phyloP scores from a whole-genome alignment of 2,888 invertebrate species.

The Trachelus troglodyta region DNA sequence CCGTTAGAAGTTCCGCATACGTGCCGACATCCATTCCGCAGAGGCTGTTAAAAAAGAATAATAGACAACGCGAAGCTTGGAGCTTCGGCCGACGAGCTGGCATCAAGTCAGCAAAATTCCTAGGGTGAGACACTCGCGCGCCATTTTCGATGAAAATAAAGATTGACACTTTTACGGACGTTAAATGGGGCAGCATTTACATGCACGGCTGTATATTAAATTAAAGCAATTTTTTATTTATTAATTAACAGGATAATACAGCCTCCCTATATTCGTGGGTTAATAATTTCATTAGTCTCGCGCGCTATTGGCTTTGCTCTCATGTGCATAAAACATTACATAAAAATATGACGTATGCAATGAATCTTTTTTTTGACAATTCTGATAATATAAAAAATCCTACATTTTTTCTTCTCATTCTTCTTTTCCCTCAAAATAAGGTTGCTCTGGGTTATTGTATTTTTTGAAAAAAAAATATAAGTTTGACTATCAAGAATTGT shows the following conservation, averaged over 20 bases:
- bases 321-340: too few species aligned
- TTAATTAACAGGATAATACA: not conserved
- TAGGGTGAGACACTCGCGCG: not conserved
- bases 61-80: not conserved
- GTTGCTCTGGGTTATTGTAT: not conserved
- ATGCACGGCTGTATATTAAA: not conserved
- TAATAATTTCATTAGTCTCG: not conserved
- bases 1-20: not conserved
- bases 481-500: not conserved
- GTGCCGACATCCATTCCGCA: not conserved
- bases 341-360: too few species aligned
- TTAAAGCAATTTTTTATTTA: not conserved
- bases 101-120: not conserved
- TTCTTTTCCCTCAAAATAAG: not conserved
- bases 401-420: not conserved
- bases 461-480: not conserved
- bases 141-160: not conserved
- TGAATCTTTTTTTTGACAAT: too few species aligned
- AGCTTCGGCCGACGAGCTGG: not conserved
- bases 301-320: too few species aligned
- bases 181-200: not conserved
- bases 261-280: not conserved
- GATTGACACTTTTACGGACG: not conserved
- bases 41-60: not conserved
- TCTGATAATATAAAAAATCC: too few species aligned